phyloP scores from a whole-genome alignment of 2,113 vertebrate genomes.

The Morone saxatilis region DNA sequence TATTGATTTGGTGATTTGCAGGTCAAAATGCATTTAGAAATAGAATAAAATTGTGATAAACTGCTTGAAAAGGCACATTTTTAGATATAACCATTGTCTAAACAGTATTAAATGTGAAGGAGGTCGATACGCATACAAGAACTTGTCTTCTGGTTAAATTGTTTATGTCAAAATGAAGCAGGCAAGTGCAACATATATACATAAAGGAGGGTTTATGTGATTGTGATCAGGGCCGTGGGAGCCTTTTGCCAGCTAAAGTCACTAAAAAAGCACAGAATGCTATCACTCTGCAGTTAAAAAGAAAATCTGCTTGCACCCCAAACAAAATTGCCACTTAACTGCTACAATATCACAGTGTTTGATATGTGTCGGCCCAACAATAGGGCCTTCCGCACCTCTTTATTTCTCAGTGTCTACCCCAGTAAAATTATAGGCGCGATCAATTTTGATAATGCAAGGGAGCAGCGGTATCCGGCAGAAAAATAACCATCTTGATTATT shows the following conservation, averaged over 20 bases:
- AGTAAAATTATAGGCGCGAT: slow-evolving; percentile 75
- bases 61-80: background rate
- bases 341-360: slow-evolving; percentile 67
- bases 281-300: slow-evolving; percentile 32
- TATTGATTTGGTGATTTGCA: background rate
- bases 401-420: slow-evolving; percentile 48
- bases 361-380: slow-evolving; percentile 61
- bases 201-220: slow-evolving; percentile 20
- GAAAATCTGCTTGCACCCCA: slow-evolving; percentile 29
- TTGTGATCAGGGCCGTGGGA: slow-evolving; percentile 29
- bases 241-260: slow-evolving; percentile 3
- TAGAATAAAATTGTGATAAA: background rate
- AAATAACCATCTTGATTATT: slow-evolving; percentile 82
- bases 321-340: slow-evolving; percentile 71
- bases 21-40: background rate
- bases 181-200: background rate
- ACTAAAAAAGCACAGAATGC: slow-evolving; percentile 24
- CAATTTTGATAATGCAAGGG: slow-evolving; percentile 79
- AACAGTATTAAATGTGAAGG: background rate
- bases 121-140: background rate
- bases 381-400: slow-evolving; percentile 41
- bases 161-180: background rate
- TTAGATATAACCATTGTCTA: background rate
- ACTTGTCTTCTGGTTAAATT: background rate
- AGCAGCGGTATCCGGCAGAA: slow-evolving; percentile 58